Evolutionary conservation across 1,140 invertebrate species (phyloP).

Genomic region (Pseudomyrmex concolor): DNA sequence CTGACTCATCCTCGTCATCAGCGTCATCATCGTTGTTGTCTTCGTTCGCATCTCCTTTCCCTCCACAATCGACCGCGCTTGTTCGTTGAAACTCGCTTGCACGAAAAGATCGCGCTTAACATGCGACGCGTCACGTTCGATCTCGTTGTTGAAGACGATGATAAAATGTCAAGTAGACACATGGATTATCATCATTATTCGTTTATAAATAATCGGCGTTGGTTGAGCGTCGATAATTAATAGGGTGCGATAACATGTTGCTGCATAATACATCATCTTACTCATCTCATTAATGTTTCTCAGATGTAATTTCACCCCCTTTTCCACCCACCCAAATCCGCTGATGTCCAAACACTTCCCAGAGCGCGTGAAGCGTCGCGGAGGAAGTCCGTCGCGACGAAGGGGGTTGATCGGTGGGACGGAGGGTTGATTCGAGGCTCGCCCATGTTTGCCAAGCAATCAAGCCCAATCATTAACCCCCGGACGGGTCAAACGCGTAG

Average conservation of each 20-base stretch:
- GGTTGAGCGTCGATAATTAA: background rate
- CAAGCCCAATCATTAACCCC: constrained; percentile 84
- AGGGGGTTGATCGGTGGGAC: constrained; percentile 50
- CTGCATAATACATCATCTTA: background rate
- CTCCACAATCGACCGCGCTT: constrained; percentile 31
- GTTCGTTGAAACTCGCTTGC: constrained; percentile 40
- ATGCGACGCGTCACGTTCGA: constrained; percentile 28
- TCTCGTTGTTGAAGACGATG: background rate
- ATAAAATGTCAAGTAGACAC: constrained; percentile 25
- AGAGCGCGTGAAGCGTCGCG: constrained; percentile 33
- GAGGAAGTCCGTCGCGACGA: constrained; percentile 64
- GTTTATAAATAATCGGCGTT: no score
- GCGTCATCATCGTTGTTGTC: constrained; percentile 64
- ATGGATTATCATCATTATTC: no score
- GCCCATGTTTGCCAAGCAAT: constrained; percentile 85
- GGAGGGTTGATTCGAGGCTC: constrained; percentile 75
- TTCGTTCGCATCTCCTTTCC: constrained; percentile 58
- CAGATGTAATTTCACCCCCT: background rate
- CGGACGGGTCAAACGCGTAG: constrained; percentile 71
- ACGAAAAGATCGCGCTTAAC: constrained; percentile 46
- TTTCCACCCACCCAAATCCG: constrained; percentile 5
- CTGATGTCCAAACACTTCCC: constrained; percentile 39
- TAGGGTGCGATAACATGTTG: no score
- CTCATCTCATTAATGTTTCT: constrained; percentile 29
- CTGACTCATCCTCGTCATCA: constrained; percentile 81